Conservation (phyloP, 2,888 invertebrate species). For the Brachyptera risi region DNA sequence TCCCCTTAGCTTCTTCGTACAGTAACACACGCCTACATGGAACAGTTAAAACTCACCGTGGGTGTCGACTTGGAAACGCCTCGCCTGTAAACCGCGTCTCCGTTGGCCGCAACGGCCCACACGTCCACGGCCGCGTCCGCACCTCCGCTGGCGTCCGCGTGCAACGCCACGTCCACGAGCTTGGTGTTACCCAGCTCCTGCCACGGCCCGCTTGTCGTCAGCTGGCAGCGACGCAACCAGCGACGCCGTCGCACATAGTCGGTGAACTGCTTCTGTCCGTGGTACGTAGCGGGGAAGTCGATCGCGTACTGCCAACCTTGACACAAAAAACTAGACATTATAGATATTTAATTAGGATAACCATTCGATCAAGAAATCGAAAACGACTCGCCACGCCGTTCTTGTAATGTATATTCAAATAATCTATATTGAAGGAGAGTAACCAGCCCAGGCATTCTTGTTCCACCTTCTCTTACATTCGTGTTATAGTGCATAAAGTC, state of each 20-base stretch:
- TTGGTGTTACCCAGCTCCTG: conserved; percentile 81
- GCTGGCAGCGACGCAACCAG: conserved; percentile 79
- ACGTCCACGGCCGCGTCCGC: conserved; percentile 51
- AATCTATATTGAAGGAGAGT: too few species aligned
- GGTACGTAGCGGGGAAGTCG: conserved; percentile 85
- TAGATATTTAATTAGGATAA: too few species aligned
- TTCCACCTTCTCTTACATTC: too few species aligned
- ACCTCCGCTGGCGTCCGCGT: conserved; percentile 39
- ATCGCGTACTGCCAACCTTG: conserved; percentile 96
- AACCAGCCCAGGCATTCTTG: too few species aligned
- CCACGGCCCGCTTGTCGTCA: conserved; percentile 86
- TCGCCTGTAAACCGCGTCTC: conserved; percentile 77
- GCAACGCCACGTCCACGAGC: conserved; percentile 72
- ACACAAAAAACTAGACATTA: too few species aligned
- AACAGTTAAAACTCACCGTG: conserved; percentile 54
- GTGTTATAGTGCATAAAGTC: too few species aligned
- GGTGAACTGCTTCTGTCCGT: conserved; percentile 78
- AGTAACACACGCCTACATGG: neutral
- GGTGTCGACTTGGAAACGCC: conserved; percentile 72
- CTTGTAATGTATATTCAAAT: too few species aligned
- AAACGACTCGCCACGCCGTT: too few species aligned
- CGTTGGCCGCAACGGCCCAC: conserved; percentile 83
- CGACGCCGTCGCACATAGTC: conserved; percentile 82
- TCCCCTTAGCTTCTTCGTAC: neutral
- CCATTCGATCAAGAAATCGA: too few species aligned